These are phyloP conservation scores for Microplitis demolitor DNA, from an alignment of 1,140 invertebrate genomes.

Conservation along the genomic window DNA sequence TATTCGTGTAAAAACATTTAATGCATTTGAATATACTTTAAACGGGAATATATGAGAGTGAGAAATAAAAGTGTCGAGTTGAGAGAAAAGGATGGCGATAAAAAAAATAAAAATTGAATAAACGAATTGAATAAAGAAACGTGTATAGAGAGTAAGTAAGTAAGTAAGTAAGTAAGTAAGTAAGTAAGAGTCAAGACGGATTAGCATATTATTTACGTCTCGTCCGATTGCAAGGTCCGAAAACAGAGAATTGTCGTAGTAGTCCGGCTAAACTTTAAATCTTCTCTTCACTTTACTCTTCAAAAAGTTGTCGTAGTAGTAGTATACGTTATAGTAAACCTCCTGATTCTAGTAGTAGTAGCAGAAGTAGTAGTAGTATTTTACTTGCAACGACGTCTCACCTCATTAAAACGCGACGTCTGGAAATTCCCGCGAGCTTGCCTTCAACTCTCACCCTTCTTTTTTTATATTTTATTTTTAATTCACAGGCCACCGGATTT, in stretches of 20 bases:
- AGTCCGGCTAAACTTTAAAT: constrained; percentile 53
- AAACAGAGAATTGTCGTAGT: constrained; percentile 34
- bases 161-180: constrained; percentile 10
- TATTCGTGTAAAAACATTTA: no score
- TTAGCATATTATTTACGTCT: constrained; percentile 58
- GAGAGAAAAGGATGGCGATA: no score
- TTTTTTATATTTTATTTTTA: not conserved
- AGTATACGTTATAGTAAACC: no score
- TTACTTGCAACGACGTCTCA: constrained; percentile 43
- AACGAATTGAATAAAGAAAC: not conserved
- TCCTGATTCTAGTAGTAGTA: no score
- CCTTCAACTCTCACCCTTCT: constrained; percentile 7
- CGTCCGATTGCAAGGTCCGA: constrained; percentile 44
- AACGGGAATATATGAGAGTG: no score
- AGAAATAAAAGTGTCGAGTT: no score
- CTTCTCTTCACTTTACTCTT: constrained; percentile 40
- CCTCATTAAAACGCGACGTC: constrained; percentile 44
- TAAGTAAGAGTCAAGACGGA: constrained; percentile 34
- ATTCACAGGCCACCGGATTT: not conserved
- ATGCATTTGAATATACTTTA: no score
- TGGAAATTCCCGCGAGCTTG: constrained; percentile 25
- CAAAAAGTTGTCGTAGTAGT: no score
- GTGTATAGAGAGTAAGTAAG: not conserved
- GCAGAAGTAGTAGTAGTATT: constrained; percentile 37
- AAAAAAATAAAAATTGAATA: not conserved